phyloP scores from a whole-genome alignment of 2,113 vertebrate species.

The Craseonycteris thonglongyai region DNA sequence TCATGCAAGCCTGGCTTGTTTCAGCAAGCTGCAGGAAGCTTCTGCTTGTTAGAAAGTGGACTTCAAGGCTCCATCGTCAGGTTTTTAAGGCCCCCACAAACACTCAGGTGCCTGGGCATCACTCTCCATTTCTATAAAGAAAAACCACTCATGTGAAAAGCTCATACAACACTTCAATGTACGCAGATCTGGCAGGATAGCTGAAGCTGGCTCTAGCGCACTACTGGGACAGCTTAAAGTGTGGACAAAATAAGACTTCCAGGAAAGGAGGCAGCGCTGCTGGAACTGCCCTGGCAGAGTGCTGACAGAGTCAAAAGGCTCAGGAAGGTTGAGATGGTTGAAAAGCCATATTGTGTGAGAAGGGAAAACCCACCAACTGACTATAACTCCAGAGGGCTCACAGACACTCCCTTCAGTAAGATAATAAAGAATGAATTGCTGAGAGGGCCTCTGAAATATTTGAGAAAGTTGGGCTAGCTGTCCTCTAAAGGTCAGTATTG shows the following conservation, averaged over 20 bases:
- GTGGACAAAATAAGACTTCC: not conserved
- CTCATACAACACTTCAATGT: not conserved
- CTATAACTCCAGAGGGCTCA: not conserved
- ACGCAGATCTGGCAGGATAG: not conserved
- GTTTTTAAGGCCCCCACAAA: not conserved
- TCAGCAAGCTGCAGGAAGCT: not conserved
- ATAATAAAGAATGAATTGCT: not conserved
- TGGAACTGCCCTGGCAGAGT: not conserved
- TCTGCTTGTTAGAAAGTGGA: conserved; percentile 17
- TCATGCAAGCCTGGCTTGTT: not conserved
- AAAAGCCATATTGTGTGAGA: not conserved
- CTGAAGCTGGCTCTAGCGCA: not conserved
- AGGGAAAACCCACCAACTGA: not conserved
- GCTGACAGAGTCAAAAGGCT: not conserved
- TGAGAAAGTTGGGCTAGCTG: not conserved
- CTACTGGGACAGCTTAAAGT: not conserved
- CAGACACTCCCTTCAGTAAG: not conserved
- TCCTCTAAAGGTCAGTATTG: not conserved
- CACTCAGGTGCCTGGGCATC: not conserved
- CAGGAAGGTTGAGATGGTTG: not conserved
- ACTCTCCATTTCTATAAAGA: not conserved
- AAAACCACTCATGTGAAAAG: not conserved
- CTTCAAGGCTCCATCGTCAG: not conserved
- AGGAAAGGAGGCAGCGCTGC: not conserved
- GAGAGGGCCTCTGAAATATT: not conserved